phyloP scores from a whole-genome alignment of 2,113 vertebrate species.

The Microcebus tavaratra region DNA sequence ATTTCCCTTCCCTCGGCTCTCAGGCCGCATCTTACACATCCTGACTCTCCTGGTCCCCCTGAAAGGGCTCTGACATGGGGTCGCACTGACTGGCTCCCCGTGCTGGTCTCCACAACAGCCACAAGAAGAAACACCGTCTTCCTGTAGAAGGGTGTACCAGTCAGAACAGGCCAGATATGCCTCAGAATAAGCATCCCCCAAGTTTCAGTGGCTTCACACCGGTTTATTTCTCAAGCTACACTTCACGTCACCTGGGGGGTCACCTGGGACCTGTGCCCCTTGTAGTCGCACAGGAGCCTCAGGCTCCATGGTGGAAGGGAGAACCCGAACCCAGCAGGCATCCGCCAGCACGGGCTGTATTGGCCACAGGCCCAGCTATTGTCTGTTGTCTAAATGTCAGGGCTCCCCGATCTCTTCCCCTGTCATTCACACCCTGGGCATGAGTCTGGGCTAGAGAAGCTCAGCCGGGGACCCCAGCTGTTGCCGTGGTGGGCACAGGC shows the following conservation, averaged over 20 bases:
- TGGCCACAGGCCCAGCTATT: not conserved
- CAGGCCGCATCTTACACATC: not conserved
- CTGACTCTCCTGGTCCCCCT: not conserved
- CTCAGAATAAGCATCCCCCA: not conserved
- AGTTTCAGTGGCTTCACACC: not conserved
- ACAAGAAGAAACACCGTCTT: not conserved
- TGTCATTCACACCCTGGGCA: not conserved
- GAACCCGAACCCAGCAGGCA: not conserved
- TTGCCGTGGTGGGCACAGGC: not conserved
- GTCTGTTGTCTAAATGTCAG: not conserved
- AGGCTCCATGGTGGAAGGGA: not conserved
- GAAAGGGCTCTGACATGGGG: not conserved
- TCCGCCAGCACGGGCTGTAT: not conserved
- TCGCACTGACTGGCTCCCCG: not conserved
- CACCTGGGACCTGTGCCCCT: not conserved
- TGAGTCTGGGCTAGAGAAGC: not conserved
- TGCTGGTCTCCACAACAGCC: not conserved
- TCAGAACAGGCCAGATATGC: not conserved
- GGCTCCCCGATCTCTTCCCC: not conserved
- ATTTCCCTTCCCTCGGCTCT: not conserved
- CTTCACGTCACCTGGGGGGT: not conserved
- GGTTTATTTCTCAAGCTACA: not conserved
- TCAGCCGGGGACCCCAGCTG: not conserved
- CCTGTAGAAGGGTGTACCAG: not conserved
- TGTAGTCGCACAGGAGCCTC: not conserved